Evolutionary conservation across 2,797 vertebrate species (phyloP).

Genomic region (Glossophaga mutica): DNA sequence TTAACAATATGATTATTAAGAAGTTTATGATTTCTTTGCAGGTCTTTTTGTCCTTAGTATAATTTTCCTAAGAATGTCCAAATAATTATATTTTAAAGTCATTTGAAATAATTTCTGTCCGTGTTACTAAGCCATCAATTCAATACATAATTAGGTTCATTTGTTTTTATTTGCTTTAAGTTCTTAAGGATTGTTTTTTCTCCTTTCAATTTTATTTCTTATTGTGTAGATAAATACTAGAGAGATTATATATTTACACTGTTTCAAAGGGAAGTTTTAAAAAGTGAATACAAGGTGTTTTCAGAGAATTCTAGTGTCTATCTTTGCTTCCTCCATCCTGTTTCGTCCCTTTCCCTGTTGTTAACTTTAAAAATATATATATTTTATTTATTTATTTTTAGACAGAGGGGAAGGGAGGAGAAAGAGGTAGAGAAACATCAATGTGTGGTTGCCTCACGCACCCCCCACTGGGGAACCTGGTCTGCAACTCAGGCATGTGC

Average conservation of each 20-base stretch:
- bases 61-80: not conserved
- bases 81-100: constrained; percentile 1
- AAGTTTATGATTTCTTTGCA: constrained; percentile 24
- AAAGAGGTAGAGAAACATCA: too few species aligned
- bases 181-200: not conserved
- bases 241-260: not conserved
- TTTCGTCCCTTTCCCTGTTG: not conserved
- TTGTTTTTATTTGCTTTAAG: constrained; percentile 6
- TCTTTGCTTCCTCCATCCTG: not conserved
- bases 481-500: too few species aligned
- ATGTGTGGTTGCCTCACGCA: too few species aligned
- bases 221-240: not conserved
- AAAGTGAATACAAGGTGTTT: not conserved
- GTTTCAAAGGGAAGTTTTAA: not conserved
- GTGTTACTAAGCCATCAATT: not conserved
- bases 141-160: not conserved
- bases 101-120: constrained; percentile 24
- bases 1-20: not conserved
- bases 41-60: constrained; percentile 6
- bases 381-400: too few species aligned
- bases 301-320: not conserved
- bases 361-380: not conserved
- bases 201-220: not conserved
- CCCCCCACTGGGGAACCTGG: too few species aligned
- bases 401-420: too few species aligned